Base-by-base conservation (phyloP, 1,140 invertebrate species). In the Laodelphax striatellus region DNA sequence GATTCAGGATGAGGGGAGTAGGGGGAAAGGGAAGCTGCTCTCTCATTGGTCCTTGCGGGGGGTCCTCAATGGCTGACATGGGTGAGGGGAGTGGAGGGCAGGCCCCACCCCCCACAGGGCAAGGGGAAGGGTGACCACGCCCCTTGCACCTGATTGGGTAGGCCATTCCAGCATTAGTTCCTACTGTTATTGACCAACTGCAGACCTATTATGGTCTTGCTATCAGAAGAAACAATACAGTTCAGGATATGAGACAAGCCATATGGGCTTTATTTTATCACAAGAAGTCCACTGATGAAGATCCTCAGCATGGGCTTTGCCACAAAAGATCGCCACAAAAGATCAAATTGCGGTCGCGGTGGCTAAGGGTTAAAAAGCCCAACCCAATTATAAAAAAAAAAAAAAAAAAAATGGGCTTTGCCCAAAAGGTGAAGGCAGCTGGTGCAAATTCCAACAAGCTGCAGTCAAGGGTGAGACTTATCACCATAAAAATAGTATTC, bases 151-250 rank as follows among this genome's bases (percentile, higher is more conserved):
- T n/a, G n/a, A n/a, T n/a, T n/a, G n/a, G n/a, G n/a, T n/a, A n/a
- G n/a, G n/a, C n/a, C n/a, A n/a, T n/a, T n/a, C n/a, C n/a, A n/a
- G n/a, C n/a, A n/a, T n/a, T n/a, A n/a, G n/a, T n/a, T n/a, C n/a
- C n/a, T 17, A 21, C 16, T 44, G 21, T 55, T 28, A 55, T 46
- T 24, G 59, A 52, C n/a, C 42, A 60, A n/a, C 13, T 61, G 3
- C 57, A 65, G 55, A 63, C 17, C 2, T 63, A 60, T 44, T 61
- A 65, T 55, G 46, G 54, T 11, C 22, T 55, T n/a, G 63, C 63
- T 3, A 62, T 60, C 13, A n/a, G 58, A 55, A 60, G 31, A 8
- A 54, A 50, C 11, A 17, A 22, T 3, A 41, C 43, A 21, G 55
- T 62, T 21, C 22, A 62, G 1, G 34, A 62, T 28, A 64, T 62